A percentile compares a stretch with the other conserved stretches of the same genome.
Conservation (phyloP, 1,140 invertebrate species). For the Drosophila kanapiae region DNA sequence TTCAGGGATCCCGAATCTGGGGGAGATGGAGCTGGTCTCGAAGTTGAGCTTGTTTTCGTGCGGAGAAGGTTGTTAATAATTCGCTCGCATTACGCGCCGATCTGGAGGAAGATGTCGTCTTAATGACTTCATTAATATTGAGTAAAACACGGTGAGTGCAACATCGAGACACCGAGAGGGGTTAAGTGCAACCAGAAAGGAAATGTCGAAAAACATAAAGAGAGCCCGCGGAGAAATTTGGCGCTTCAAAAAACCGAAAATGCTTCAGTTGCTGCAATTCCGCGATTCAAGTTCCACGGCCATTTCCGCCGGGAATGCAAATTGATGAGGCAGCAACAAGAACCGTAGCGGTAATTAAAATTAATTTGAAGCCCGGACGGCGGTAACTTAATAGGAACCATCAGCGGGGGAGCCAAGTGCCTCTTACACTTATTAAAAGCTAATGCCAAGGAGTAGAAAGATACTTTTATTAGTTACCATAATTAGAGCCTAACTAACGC, state of each 20-base stretch:
- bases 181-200: constrained; percentile 41
- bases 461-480: constrained; percentile 45
- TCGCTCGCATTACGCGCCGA: constrained; percentile 80
- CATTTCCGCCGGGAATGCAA: constrained; percentile 59
- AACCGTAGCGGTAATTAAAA: constrained; percentile 64
- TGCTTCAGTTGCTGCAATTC: constrained; percentile 61
- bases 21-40: constrained; percentile 17
- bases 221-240: constrained; percentile 51
- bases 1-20: constrained; percentile 30
- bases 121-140: constrained; percentile 84
- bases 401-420: constrained; percentile 39
- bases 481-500: neutral
- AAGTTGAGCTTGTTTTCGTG: constrained; percentile 74
- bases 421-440: constrained; percentile 38
- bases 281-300: constrained; percentile 26
- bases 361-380: constrained; percentile 69
- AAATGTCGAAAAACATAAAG: constrained; percentile 17
- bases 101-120: constrained; percentile 79
- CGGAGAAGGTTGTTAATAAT: constrained; percentile 77
- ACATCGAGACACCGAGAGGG: constrained; percentile 27
- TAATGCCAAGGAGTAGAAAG: constrained; percentile 21
- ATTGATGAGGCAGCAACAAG: constrained; percentile 54
- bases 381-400: constrained; percentile 58
- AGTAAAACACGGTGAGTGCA: constrained; percentile 78
- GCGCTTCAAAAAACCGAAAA: constrained; percentile 41